A percentile compares a stretch with the other conserved stretches of the same genome.
These are phyloP conservation scores for Seladonia tumulorum DNA, from an alignment of 2,888 invertebrate species.

Conservation along the genomic window DNA sequence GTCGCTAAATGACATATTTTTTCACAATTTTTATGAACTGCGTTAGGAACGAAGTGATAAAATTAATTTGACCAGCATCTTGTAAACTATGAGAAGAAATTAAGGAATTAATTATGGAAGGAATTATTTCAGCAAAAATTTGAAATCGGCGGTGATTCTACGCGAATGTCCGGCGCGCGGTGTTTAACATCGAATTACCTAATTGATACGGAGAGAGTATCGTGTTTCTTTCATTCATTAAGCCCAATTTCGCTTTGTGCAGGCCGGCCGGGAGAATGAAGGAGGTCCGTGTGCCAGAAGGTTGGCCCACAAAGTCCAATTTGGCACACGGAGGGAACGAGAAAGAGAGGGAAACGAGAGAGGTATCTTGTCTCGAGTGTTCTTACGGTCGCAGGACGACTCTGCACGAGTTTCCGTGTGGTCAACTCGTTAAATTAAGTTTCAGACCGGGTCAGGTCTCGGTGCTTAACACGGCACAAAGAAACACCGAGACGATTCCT, in stretches of 20 bases:
- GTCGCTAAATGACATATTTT: background rate
- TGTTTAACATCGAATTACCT: background rate
- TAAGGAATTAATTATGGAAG: too few species aligned
- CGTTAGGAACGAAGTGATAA: too few species aligned
- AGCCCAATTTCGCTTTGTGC: conserved; percentile 41
- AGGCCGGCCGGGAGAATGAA: conserved; percentile 6
- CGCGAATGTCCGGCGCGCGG: too few species aligned
- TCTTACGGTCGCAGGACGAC: conserved; percentile 30
- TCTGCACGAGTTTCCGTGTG: conserved; percentile 26
- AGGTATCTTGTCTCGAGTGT: conserved; percentile 30
- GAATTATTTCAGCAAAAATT: background rate
- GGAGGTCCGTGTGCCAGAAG: background rate
- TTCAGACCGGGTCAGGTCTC: conserved; percentile 4
- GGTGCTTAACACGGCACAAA: background rate
- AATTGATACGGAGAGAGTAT: background rate
- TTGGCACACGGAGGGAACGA: conserved; percentile 30
- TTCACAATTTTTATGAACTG: background rate
- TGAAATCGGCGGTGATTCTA: too few species aligned
- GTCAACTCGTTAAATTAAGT: conserved; percentile 58
- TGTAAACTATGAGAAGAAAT: too few species aligned
- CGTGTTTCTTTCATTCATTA: conserved; percentile 36
- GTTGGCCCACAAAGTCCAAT: conserved; percentile 34
- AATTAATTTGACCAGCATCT: too few species aligned
- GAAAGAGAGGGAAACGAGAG: background rate
- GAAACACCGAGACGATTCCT: background rate